phyloP scores from a whole-genome alignment of 2,797 vertebrate genomes.

The Channallabes apus region DNA sequence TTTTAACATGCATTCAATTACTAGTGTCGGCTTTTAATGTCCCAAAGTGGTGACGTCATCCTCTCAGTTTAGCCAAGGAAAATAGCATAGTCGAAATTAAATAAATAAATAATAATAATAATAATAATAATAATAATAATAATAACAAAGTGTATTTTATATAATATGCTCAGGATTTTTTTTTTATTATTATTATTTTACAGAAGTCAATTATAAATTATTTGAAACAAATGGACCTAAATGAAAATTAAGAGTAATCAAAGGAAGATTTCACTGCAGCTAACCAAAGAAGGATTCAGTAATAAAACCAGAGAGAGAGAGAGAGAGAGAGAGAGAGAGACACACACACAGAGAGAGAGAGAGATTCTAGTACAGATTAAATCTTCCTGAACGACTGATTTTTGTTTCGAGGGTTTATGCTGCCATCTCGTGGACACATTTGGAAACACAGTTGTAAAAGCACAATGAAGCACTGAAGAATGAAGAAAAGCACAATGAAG shows the following conservation, averaged over 20 bases:
- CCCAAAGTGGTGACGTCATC: constrained; percentile 13
- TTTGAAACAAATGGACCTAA: not conserved
- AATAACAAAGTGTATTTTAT: too few relatives aligned
- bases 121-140: too few relatives aligned
- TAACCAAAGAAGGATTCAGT: not conserved
- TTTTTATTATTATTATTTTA: too few relatives aligned
- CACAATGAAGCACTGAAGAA: too few relatives aligned
- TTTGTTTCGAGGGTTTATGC: constrained; percentile 20
- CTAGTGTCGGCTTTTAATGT: not conserved
- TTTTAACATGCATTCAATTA: not conserved
- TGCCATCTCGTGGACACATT: constrained; percentile 37
- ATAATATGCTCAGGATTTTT: too few relatives aligned
- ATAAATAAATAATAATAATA: not conserved
- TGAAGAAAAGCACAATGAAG: too few relatives aligned
- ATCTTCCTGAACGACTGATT: not conserved
- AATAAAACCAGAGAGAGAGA: not conserved
- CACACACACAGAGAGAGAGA: not conserved
- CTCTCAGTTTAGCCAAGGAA: not conserved
- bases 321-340: not conserved
- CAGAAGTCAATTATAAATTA: not conserved
- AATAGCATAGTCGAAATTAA: not conserved
- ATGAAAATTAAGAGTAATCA: not conserved
- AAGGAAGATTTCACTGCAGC: not conserved
- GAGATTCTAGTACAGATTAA: not conserved
- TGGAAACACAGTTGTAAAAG: not conserved